phyloP scores from a whole-genome alignment of 2,888 invertebrate species.

The Chorisops tibialis region DNA sequence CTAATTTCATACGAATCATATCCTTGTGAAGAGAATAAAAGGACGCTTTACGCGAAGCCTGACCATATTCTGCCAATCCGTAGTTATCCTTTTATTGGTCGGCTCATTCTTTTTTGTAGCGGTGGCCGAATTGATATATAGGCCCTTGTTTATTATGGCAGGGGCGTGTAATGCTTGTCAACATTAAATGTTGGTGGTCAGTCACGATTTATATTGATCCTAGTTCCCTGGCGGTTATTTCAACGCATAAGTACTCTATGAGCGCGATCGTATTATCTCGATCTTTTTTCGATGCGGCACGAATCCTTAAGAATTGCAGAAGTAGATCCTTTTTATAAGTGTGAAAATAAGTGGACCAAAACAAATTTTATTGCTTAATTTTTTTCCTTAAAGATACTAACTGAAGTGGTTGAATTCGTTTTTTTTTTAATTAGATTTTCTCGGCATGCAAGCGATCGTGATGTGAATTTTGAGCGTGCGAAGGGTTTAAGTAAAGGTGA shows the following conservation, averaged over 20 bases:
- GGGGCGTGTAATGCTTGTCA: slow-evolving; percentile 53
- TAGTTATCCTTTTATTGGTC: slow-evolving; percentile 6
- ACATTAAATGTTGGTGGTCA: slow-evolving; percentile 53
- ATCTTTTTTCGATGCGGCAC: not conserved
- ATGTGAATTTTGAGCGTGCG: not conserved
- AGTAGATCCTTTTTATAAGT: slow-evolving; percentile 30
- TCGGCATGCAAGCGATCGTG: not conserved
- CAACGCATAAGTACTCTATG: not conserved
- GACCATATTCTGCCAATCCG: not conserved
- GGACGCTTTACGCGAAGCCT: slow-evolving; percentile 15
- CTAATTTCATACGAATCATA: slow-evolving; percentile 32
- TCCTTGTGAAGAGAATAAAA: slow-evolving; percentile 16
- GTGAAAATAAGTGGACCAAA: slow-evolving; percentile 50
- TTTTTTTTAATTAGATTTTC: not conserved
- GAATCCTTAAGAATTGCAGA: not conserved
- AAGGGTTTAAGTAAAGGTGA: too few species aligned
- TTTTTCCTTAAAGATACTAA: slow-evolving; percentile 34
- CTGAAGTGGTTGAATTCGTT: not conserved
- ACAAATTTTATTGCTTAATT: slow-evolving; percentile 54
- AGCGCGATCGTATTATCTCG: not conserved
- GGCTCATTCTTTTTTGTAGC: not conserved
- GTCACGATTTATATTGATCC: slow-evolving; percentile 18
- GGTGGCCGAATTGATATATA: slow-evolving; percentile 38
- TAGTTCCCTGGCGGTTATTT: not conserved
- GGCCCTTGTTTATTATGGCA: slow-evolving; percentile 48